Base-by-base conservation (phyloP, 2,797 vertebrate genomes). In the Telmatherina bonti region DNA sequence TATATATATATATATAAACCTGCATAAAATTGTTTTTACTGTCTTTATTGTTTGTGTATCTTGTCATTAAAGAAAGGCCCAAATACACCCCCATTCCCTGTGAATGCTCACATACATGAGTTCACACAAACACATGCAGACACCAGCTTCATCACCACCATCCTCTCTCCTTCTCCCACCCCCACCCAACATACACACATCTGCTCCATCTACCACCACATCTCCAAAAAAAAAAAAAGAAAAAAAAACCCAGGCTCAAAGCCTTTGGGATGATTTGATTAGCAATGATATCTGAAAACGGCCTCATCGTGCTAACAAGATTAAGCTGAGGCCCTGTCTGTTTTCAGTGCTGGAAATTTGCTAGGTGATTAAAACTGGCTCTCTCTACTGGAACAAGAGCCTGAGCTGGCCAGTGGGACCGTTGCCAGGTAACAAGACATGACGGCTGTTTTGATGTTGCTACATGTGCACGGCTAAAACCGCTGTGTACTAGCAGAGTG, bases 241-340 rank as follows among this genome's bases (percentile, higher is more conserved):
- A n/a, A n/a, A 60, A 57, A 90, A 87, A 84, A 67, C 86, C 76
- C 62, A 27, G 52, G 87, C 92, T 90, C 86, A 92, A 92, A 92
- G 95, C 94, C 94, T 95, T 89, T 83, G 91, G 94, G 95, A 95
- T 95, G 94, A 96, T 96, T 95, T 94, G 92, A 94, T 95, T 95
- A 96, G 93, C 95, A 88, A 94, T 93, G 93, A 95, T 95, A 96
- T 95, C 94, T 95, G 94, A 95, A 96, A 96, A 96, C 92, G 91
- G 92, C 94, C 95, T 96, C 93, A 88, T 95, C 91, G 91, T 91
- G 93, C 95, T 96, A 95, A 97, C 89, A 92, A 96, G 95, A 96
- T 97, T 95, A 95, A 92, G 92, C 90, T 81, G 90, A 96, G 93
- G 94, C 94, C 93, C 79, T 92, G 94, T 95, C 94, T 95, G 92